Percentiles rank a stretch among this genome's conserved stretches.
These are phyloP conservation scores for Cricetomys ansorgei DNA, from an alignment of 2,113 vertebrate genomes.

Conservation along the genomic window DNA sequence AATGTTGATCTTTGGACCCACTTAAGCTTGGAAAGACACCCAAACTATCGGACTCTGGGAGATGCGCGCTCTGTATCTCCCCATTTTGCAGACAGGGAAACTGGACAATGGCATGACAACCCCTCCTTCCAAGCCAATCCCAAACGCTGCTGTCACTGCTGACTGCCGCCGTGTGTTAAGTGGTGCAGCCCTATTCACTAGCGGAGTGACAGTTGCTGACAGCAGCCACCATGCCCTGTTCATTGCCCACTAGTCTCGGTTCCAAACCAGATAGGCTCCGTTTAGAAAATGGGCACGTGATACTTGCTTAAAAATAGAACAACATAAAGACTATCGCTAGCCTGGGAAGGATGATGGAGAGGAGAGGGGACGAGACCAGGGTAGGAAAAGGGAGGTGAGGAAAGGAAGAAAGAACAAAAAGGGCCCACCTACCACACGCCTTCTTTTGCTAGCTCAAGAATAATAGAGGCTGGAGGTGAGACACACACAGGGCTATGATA, in stretches of 20 bases:
- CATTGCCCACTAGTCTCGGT: neutral
- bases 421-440: neutral
- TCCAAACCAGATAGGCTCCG: neutral
- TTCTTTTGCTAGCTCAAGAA: neutral
- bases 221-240: neutral
- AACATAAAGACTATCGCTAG: constrained; percentile 34
- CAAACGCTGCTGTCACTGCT: neutral
- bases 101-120: neutral
- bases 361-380: neutral
- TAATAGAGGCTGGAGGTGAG: neutral
- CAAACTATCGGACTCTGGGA: neutral
- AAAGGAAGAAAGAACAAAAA: neutral
- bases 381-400: neutral
- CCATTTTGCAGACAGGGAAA: constrained; percentile 38
- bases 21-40: neutral
- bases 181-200: neutral
- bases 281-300: constrained; percentile 21
- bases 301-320: constrained; percentile 49
- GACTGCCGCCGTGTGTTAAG: neutral
- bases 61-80: neutral
- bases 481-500: neutral
- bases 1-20: neutral
- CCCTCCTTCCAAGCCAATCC: neutral
- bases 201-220: neutral
- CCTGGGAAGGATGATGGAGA: constrained; percentile 11